These are phyloP conservation scores for Tipula confusa DNA, from an alignment of 2,888 invertebrate genomes.

Conservation along the genomic window DNA sequence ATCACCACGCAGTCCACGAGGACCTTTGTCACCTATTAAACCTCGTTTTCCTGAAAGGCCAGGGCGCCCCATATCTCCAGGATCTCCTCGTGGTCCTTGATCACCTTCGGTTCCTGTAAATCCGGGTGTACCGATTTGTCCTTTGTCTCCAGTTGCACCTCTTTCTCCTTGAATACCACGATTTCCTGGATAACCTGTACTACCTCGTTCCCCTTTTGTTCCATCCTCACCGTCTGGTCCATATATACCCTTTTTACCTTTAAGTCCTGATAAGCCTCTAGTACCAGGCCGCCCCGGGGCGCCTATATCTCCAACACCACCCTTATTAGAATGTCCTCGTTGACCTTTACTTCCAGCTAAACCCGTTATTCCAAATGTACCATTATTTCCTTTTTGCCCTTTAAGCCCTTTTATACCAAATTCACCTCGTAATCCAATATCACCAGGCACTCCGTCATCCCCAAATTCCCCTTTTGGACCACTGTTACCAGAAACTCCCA, in stretches of 20 bases:
- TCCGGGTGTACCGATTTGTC: conserved; percentile 58
- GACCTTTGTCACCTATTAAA: conserved; percentile 54
- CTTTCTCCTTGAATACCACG: conserved; percentile 49
- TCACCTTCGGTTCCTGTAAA: conserved; percentile 55
- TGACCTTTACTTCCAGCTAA: conserved; percentile 54
- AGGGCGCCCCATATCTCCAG: conserved; percentile 55
- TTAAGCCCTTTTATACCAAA: conserved; percentile 55
- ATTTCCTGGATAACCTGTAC: conserved; percentile 51
- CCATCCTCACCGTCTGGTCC: conserved; percentile 53
- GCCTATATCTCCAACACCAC: conserved; percentile 50
- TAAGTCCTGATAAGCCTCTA: conserved; percentile 37
- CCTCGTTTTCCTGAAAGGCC: conserved; percentile 52
- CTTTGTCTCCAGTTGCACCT: conserved; percentile 51
- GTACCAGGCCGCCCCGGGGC: conserved; percentile 33
- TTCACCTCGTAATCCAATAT: conserved; percentile 50
- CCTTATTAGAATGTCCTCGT: conserved; percentile 45
- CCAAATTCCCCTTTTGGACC: conserved; percentile 51
- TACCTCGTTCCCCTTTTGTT: conserved; percentile 49
- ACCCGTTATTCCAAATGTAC: conserved; percentile 56
- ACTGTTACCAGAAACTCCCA: conserved; percentile 46
- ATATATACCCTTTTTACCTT: conserved; percentile 55
- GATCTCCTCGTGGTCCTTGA: conserved; percentile 54
- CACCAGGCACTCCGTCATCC: conserved; percentile 53
- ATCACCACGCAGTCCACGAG: conserved; percentile 53
- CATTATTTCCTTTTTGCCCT: conserved; percentile 55